Percentiles rank a stretch among this genome's conserved stretches.
These are phyloP conservation scores for Neomonachus schauinslandi DNA, from an alignment of 2,113 vertebrate genomes.

Conservation along the genomic window DNA sequence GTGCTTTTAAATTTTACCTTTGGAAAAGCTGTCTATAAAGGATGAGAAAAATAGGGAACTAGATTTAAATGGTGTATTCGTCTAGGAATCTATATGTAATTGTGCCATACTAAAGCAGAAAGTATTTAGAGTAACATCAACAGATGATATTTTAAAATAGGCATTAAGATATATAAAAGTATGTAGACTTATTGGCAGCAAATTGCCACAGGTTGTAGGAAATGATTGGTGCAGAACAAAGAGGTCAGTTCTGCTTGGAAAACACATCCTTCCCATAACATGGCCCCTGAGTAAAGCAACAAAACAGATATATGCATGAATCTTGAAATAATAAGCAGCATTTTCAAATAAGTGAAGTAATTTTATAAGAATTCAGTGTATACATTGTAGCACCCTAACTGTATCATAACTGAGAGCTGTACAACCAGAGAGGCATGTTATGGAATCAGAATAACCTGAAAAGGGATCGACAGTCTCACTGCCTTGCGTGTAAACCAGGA, in stretches of 20 bases:
- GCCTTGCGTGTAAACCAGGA: background rate
- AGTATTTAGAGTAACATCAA: conserved; percentile 57
- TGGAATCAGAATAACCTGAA: background rate
- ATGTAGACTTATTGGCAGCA: background rate
- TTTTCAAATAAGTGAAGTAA: conserved; percentile 11
- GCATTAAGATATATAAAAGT: conserved; percentile 3
- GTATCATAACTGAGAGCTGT: background rate
- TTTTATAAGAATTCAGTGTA: background rate
- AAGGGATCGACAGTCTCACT: background rate
- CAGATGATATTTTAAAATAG: conserved; percentile 57
- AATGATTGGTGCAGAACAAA: background rate
- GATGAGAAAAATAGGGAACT: conserved; percentile 43
- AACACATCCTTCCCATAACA: background rate
- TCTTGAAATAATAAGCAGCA: background rate
- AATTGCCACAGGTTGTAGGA: background rate
- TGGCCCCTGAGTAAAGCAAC: background rate
- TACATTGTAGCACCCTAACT: background rate
- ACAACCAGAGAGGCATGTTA: background rate
- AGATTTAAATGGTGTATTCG: conserved; percentile 60
- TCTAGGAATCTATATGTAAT: conserved; percentile 29
- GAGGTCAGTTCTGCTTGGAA: conserved; percentile 22
- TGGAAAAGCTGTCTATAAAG: conserved; percentile 51
- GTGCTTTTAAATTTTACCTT: conserved; percentile 58
- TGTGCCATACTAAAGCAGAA: background rate
- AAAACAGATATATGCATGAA: background rate